phyloP scores from a whole-genome alignment of 1,140 invertebrate genomes.

The Aethina tumida region DNA sequence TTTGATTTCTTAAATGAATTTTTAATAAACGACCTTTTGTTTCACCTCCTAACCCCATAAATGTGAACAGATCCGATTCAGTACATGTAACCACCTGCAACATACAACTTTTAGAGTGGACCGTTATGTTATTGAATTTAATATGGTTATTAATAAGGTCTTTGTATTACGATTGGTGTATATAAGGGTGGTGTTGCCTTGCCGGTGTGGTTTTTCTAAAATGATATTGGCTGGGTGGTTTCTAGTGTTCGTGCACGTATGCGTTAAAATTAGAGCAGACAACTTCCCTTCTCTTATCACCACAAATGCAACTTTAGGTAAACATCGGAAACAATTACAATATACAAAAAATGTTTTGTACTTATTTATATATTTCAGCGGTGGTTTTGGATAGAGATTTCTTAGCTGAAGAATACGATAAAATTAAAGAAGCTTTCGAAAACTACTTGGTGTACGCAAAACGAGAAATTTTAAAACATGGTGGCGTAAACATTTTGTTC shows the following conservation, averaged over 20 bases:
- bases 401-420: slow-evolving; percentile 44
- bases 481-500: slow-evolving; percentile 50
- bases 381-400: slow-evolving; percentile 52
- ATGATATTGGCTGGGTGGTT: slow-evolving; percentile 9
- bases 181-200: slow-evolving; percentile 8
- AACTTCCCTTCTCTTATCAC: slow-evolving; percentile 59
- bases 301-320: slow-evolving; percentile 60
- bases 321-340: slow-evolving; percentile 12
- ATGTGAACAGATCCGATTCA: slow-evolving; percentile 7
- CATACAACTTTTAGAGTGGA: slow-evolving; percentile 10
- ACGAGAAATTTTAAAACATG: slow-evolving; percentile 48
- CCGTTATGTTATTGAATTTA: slow-evolving; percentile 14
- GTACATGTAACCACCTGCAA: slow-evolving; percentile 6
- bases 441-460: slow-evolving; percentile 48
- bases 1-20: slow-evolving; percentile 12
- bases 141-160: slow-evolving; percentile 5
- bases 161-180: slow-evolving; percentile 4
- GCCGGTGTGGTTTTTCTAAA: slow-evolving; percentile 11
- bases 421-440: slow-evolving; percentile 44
- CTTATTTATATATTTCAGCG: slow-evolving; percentile 33
- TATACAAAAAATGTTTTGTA: background rate
- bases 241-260: slow-evolving; percentile 1
- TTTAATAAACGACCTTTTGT: slow-evolving; percentile 16
- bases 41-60: background rate
- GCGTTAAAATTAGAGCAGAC: slow-evolving; percentile 24